Evolutionary conservation across 2,888 invertebrate genomes (phyloP).

Genomic region (Chalcis sispes): DNA sequence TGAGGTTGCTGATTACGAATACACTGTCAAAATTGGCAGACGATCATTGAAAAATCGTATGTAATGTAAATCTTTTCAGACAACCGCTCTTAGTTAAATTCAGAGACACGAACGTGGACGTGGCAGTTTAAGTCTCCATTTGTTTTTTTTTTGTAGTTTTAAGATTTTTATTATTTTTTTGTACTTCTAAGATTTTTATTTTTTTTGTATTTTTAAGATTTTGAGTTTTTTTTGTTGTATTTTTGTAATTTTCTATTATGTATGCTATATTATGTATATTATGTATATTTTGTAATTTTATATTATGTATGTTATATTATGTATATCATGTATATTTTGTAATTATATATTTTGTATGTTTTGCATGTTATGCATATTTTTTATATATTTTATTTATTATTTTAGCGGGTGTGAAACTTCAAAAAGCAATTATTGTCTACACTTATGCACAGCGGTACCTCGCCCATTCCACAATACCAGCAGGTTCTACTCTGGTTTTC

Average conservation of each 20-base stretch:
- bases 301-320: slow-evolving; percentile 1
- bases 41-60: neutral
- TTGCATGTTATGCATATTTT: slow-evolving; percentile 8
- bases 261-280: no score
- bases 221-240: no score
- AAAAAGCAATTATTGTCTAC: slow-evolving; percentile 12
- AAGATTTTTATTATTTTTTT: slow-evolving; percentile 17
- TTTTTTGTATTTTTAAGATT: no score
- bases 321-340: no score
- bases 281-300: no score
- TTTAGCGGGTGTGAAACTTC: slow-evolving; percentile 16
- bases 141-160: slow-evolving; percentile 48
- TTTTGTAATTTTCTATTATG: no score
- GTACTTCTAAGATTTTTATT: neutral
- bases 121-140: slow-evolving; percentile 37
- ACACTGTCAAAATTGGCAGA: neutral
- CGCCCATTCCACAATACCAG: slow-evolving; percentile 16
- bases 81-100: slow-evolving; percentile 45
- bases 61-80: slow-evolving; percentile 17
- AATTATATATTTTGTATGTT: slow-evolving; percentile 2
- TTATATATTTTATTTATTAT: slow-evolving; percentile 19
- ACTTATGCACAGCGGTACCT: slow-evolving; percentile 15
- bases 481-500: slow-evolving; percentile 8
- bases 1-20: no score
- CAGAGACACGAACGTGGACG: slow-evolving; percentile 39